Evolutionary conservation across 2,888 invertebrate species (phyloP).

Genomic region (Cephus sareptanus): DNA sequence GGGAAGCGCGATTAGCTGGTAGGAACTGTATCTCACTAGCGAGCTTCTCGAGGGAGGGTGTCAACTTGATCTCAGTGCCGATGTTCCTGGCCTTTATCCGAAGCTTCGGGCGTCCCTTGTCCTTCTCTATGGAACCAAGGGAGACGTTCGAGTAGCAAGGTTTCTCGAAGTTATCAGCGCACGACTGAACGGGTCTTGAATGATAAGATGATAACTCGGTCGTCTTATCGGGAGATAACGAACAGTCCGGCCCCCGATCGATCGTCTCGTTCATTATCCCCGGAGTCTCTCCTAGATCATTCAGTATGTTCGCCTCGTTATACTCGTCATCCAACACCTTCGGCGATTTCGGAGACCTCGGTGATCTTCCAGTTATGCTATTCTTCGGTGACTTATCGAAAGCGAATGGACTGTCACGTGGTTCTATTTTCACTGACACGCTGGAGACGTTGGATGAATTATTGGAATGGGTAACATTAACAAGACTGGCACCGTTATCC

Average conservation of each 20-base stretch:
- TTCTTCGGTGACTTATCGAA: slow-evolving; percentile 33
- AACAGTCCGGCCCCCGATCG: background rate
- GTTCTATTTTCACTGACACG: slow-evolving; percentile 28
- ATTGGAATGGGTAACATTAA: slow-evolving; percentile 8
- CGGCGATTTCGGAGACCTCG: slow-evolving; percentile 37
- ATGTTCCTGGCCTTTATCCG: slow-evolving; percentile 34
- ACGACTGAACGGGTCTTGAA: slow-evolving; percentile 22
- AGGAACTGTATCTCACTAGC: slow-evolving; percentile 58
- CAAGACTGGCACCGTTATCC: slow-evolving; percentile 10
- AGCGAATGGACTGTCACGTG: slow-evolving; percentile 22
- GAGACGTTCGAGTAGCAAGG: slow-evolving; percentile 50
- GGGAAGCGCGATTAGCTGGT: slow-evolving; percentile 40
- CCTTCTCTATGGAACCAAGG: slow-evolving; percentile 31
- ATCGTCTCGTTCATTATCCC: slow-evolving; percentile 6
- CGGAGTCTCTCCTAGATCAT: slow-evolving; percentile 27
- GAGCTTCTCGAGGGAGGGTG: slow-evolving; percentile 55
- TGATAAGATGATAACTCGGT: slow-evolving; percentile 26
- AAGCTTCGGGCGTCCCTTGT: slow-evolving; percentile 37
- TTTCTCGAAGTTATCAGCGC: slow-evolving; percentile 31
- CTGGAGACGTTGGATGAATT: slow-evolving; percentile 29
- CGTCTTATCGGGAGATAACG: slow-evolving; percentile 39
- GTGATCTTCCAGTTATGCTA: background rate
- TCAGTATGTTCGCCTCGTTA: slow-evolving; percentile 54
- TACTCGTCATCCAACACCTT: slow-evolving; percentile 50
- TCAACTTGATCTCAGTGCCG: slow-evolving; percentile 42